Conservation (phyloP, 2,113 vertebrate genomes). For the Callorhinus ursinus region DNA sequence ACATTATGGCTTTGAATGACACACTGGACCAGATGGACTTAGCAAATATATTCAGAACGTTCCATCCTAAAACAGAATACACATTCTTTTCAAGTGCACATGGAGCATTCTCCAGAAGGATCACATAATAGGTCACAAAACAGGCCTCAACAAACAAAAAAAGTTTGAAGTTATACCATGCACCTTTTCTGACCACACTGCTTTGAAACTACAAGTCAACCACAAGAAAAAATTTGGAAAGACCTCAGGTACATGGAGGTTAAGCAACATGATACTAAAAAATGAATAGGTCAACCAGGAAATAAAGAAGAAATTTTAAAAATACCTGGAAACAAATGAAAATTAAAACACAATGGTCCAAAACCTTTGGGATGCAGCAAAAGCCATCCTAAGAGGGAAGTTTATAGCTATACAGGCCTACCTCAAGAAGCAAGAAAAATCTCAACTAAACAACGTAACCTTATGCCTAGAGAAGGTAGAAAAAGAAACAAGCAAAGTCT, state of each 20-base stretch:
- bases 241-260: neutral
- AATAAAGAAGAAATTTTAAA: neutral
- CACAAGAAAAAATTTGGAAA: neutral
- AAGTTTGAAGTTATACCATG: neutral
- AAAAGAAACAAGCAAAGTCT: neutral
- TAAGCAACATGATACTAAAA: neutral
- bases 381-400: neutral
- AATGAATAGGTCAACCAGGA: neutral
- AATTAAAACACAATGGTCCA: neutral
- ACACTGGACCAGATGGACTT: neutral
- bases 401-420: neutral
- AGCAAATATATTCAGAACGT: neutral
- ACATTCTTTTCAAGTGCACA: neutral
- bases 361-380: neutral
- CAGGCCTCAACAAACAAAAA: neutral
- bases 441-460: neutral
- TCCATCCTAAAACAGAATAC: neutral
- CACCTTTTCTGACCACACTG: neutral
- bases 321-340: neutral
- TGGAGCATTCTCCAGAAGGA: neutral
- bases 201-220: neutral
- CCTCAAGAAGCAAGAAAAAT: neutral
- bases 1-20: neutral
- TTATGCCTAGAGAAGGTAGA: neutral
- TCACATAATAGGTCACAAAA: neutral